Base-by-base conservation (phyloP, 35 echinoderm and acorn worm species). In the Amphiura filiformis region DNA sequence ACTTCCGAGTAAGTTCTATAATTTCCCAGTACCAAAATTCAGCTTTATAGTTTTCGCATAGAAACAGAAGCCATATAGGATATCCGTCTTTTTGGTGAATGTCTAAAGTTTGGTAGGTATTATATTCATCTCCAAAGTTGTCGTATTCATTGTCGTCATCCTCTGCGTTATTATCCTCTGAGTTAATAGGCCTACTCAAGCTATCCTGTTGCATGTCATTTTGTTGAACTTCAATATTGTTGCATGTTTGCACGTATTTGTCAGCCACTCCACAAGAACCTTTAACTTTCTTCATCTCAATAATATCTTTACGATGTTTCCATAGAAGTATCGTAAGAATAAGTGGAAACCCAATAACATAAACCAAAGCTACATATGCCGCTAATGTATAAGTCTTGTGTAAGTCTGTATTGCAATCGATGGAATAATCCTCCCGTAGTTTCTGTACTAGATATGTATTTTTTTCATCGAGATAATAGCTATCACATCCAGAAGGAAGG, bases 21-120 rank as follows among this genome's bases (percentile, higher is more conserved):
- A 90, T 84, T 52, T 90, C 88, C 88, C 88, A 90, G 41, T 84
- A 90, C 88, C 88, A 90, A 76, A 77, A 90, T 18, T 78, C 44
- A 31, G 57, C 36, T 84, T 84, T 90, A 75, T 90, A 90, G 64
- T 90, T 90, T 57, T 90, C 88, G 39, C 64, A 77, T 1, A 90
- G 39, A 47, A 90, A 90, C 39, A 34, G 13, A 13, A 86, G 32
- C 84, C 84, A 86, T 20, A 37, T 13, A 22, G 84, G 83, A 86
- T 65, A 22, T 38, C 36, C 33, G n/a, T 37, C 31, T 30, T 31
- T 14, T 65, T 0, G 17, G 26, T 13, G 3, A 22, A 23, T 32
- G 26, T 64, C 20, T 17, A 31, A 2, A 86, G 9, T 35, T 4
- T 75, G 14, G 5, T n/a, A 18, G 3, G 56, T 32, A 13, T 14